Conservation (phyloP, 2,113 vertebrate species). For the Chaenogobius annularis region DNA sequence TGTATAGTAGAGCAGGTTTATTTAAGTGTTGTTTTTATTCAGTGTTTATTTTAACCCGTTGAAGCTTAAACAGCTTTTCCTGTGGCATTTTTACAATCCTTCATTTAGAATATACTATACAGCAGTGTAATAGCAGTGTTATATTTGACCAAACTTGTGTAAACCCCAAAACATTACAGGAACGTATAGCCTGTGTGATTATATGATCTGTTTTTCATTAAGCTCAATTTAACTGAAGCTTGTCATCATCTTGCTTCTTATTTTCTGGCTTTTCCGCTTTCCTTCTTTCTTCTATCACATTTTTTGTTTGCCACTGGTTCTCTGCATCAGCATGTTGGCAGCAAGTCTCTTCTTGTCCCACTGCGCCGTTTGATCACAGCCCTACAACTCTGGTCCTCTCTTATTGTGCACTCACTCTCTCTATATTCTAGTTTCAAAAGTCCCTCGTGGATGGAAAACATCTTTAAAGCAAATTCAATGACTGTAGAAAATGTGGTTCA, state of each 20-base stretch:
- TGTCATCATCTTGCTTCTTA: conserved; percentile 10
- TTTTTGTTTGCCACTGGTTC: conserved; percentile 16
- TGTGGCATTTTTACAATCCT: background rate
- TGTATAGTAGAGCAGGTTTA: background rate
- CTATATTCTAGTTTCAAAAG: conserved; percentile 1
- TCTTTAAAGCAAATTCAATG: background rate
- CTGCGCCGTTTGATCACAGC: conserved; percentile 45
- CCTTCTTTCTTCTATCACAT: conserved; percentile 20
- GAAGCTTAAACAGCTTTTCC: background rate
- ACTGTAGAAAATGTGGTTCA: background rate
- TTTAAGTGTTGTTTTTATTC: background rate
- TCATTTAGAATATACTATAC: background rate
- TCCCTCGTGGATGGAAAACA: background rate
- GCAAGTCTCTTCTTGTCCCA: conserved; percentile 61
- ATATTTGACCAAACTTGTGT: background rate
- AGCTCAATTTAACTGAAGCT: background rate
- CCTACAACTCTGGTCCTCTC: conserved; percentile 42
- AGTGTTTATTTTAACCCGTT: background rate
- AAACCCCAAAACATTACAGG: background rate
- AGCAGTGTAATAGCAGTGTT: background rate
- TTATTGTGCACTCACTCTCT: conserved; percentile 6
- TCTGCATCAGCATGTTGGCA: conserved; percentile 51
- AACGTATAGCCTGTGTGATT: background rate
- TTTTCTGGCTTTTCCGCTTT: conserved; percentile 28
- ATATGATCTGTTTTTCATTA: conserved; percentile 3